Percentiles rank a stretch among this genome's conserved stretches.
Conservation (phyloP, 2,113 vertebrate genomes). For the Saimiri boliviensis region DNA sequence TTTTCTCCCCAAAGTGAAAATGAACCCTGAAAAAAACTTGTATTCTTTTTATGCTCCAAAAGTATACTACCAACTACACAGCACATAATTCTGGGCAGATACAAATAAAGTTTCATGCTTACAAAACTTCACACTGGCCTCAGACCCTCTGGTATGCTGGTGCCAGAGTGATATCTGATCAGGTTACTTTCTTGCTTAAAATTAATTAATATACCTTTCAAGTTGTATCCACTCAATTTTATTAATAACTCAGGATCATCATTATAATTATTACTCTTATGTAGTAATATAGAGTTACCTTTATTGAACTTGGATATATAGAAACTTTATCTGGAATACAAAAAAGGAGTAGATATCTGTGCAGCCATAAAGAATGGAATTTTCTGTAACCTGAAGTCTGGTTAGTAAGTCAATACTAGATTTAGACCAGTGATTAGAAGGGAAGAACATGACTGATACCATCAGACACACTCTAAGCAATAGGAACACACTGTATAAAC, state of each 20-base stretch:
- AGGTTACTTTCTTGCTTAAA: neutral
- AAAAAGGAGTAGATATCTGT: neutral
- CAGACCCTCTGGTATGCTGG: neutral
- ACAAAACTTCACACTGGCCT: neutral
- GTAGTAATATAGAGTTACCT: neutral
- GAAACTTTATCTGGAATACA: neutral
- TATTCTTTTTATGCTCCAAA: neutral
- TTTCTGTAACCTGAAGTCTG: neutral
- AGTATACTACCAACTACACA: neutral
- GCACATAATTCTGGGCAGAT: neutral
- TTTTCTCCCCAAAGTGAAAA: neutral
- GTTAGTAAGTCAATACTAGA: neutral
- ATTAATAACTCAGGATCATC: neutral
- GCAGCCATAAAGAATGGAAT: neutral
- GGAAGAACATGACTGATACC: neutral
- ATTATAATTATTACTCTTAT: neutral
- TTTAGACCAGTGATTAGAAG: neutral
- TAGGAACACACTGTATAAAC: neutral
- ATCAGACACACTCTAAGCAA: neutral
- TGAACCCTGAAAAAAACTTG: neutral
- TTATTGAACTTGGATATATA: neutral
- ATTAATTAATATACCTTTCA: neutral
- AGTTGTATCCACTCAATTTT: neutral
- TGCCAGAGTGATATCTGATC: neutral
- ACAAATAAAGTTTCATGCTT: neutral